Evolutionary conservation across 2,797 vertebrate species (phyloP).

Genomic region (Decapterus maruadsi): DNA sequence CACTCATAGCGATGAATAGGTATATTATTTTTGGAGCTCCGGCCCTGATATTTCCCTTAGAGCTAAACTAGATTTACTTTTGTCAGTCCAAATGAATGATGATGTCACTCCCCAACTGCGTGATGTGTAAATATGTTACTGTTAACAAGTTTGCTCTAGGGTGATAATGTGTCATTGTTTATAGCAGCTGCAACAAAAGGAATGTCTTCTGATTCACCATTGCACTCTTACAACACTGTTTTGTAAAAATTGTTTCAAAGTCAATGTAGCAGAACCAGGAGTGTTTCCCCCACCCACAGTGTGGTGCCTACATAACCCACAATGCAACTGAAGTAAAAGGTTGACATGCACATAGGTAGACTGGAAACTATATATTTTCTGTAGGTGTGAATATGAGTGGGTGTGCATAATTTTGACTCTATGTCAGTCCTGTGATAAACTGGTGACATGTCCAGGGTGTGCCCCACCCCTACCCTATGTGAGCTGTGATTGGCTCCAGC

Average conservation of each 20-base stretch:
- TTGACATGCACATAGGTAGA: not conserved
- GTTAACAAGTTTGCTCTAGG: too few relatives aligned
- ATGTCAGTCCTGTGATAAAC: too few relatives aligned
- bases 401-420: too few relatives aligned
- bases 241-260: not conserved
- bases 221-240: not conserved
- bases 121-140: not conserved
- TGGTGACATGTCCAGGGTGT: too few relatives aligned
- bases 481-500: too few relatives aligned
- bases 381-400: too few relatives aligned
- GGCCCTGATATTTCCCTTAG: not conserved
- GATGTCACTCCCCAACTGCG: not conserved
- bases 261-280: not conserved
- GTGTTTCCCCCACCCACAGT: not conserved
- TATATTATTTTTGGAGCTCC: too few relatives aligned
- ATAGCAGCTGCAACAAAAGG: not conserved
- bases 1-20: too few relatives aligned
- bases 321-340: not conserved
- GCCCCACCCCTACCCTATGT: too few relatives aligned
- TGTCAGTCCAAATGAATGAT: not conserved
- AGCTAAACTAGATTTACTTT: not conserved
- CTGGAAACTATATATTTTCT: too few relatives aligned
- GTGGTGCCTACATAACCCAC: not conserved
- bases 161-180: too few relatives aligned
- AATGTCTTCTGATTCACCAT: not conserved